These are phyloP conservation scores for Perdix hodgsoniae DNA, from an alignment of 2,797 vertebrate species.

Conservation along the genomic window DNA sequence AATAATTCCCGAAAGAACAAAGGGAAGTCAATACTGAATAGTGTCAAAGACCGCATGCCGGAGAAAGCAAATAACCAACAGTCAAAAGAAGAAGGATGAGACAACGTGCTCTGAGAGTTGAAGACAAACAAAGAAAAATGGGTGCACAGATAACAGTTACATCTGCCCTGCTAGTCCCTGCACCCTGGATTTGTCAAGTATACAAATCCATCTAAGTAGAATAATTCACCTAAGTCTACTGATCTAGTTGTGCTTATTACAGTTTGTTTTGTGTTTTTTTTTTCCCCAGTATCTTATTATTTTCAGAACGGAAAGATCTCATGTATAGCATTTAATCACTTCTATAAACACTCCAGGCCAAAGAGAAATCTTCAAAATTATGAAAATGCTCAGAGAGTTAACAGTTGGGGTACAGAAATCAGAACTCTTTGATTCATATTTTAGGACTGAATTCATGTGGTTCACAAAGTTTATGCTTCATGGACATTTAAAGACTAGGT, in stretches of 20 bases:
- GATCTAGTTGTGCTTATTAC: not conserved
- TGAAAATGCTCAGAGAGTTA: not conserved
- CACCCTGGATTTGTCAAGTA: not conserved
- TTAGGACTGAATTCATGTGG: not conserved
- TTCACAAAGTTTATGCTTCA: not conserved
- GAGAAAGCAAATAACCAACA: not conserved
- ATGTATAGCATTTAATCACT: not conserved
- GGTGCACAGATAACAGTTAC: not conserved
- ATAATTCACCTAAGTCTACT: not conserved
- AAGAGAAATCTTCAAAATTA: not conserved
- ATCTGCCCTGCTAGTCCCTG: not conserved
- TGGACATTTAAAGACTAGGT: not conserved
- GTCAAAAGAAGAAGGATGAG: not conserved
- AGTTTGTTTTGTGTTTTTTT: not conserved
- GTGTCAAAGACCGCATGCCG: not conserved
- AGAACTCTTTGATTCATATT: not conserved
- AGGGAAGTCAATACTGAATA: not conserved
- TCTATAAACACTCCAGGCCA: not conserved
- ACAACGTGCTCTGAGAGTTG: not conserved
- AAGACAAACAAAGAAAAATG: not conserved
- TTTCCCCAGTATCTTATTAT: not conserved
- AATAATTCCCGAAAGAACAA: not conserved
- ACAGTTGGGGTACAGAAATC: not conserved
- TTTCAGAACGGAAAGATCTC: not conserved
- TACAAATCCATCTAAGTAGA: not conserved